These are phyloP conservation scores for Ambastaia sidthimunki DNA, from an alignment of 2,797 vertebrate species.

Conservation along the genomic window DNA sequence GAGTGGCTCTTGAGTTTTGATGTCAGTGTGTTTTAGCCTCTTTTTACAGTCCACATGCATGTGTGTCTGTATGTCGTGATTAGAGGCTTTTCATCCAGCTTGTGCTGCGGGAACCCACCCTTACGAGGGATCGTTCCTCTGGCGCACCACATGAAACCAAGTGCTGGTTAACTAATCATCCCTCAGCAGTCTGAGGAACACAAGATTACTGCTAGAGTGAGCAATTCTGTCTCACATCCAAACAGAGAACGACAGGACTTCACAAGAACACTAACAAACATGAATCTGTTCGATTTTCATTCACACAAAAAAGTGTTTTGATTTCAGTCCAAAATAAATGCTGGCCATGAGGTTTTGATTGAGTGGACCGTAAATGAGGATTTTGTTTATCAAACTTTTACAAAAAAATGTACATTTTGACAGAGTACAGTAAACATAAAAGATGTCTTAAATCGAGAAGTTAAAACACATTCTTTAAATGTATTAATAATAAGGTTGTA, in stretches of 20 bases:
- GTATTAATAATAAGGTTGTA: no score
- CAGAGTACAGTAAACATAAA: no score
- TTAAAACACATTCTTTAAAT: no score
- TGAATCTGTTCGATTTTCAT: not conserved
- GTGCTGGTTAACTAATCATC: slow-evolving; percentile 50
- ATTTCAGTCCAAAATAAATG: not conserved
- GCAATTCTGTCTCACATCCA: slow-evolving; percentile 46
- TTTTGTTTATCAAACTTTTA: no score
- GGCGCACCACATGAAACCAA: slow-evolving; percentile 58
- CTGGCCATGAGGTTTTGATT: not conserved
- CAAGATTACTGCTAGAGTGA: slow-evolving; percentile 1
- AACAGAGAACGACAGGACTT: slow-evolving; percentile 32
- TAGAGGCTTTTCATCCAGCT: slow-evolving; percentile 51
- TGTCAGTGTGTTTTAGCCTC: slow-evolving; percentile 18
- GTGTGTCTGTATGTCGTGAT: slow-evolving; percentile 51
- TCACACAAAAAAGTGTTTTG: not conserved
- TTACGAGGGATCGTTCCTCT: slow-evolving; percentile 31
- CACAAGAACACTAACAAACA: slow-evolving; percentile 10
- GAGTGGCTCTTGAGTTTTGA: not conserved
- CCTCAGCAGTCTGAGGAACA: slow-evolving; percentile 4
- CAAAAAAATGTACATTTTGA: no score
- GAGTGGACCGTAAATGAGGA: no score
- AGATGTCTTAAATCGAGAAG: no score
- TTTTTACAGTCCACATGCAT: slow-evolving; percentile 46
- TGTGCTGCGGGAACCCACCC: slow-evolving; percentile 44